Evolutionary conservation across 2,113 vertebrate genomes (phyloP), one percentile per base, ranked within the genome.

Genomic region (Papio anubis): DNA sequence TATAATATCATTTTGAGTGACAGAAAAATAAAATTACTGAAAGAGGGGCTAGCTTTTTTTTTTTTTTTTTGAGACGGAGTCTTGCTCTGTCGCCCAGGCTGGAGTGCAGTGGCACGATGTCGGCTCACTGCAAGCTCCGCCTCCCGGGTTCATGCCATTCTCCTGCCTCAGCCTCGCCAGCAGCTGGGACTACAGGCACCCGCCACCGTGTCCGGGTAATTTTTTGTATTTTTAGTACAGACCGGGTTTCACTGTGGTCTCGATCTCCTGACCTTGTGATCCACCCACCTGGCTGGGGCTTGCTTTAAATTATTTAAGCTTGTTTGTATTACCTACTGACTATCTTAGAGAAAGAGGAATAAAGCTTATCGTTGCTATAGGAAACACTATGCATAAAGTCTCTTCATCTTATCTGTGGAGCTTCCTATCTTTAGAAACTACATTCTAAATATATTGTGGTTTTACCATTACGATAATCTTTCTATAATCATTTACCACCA

Each of bases 251-350:
- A 50, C 48, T 50, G 48, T 50, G 48, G 48, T 50, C 48, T 50
- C 48, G 0, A 50, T 50, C 48, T 50, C 48, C 48, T 50, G 48
- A 50, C 48, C 13, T 50, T 0, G 3, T 50, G 48, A 50, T 50
- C 48, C 13, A 50, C 48, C 48, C 48, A 50, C 48, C 13, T 50
- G 14, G n/a, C 30, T 72, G 21, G 84, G 14, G n/a, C 30, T 72
- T 91, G 50, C 11, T 93, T 94, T 68, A 82, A 93, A 87, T 90
- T 61, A 72, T 16, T 87, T 68, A 68, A 91, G 18, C 14, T 92
- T 59, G 38, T 30, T 88, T 59, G 2, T 66, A 48, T 61, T 23
- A 72, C 45, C 57, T 93, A 38, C 11, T 88, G 80, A 87, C 16
- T 70, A 59, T 43, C 3, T 13, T 32, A 82, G 81, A 83, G 68